phyloP scores from a whole-genome alignment of 2,113 vertebrate species.

The Eulemur rufifrons region DNA sequence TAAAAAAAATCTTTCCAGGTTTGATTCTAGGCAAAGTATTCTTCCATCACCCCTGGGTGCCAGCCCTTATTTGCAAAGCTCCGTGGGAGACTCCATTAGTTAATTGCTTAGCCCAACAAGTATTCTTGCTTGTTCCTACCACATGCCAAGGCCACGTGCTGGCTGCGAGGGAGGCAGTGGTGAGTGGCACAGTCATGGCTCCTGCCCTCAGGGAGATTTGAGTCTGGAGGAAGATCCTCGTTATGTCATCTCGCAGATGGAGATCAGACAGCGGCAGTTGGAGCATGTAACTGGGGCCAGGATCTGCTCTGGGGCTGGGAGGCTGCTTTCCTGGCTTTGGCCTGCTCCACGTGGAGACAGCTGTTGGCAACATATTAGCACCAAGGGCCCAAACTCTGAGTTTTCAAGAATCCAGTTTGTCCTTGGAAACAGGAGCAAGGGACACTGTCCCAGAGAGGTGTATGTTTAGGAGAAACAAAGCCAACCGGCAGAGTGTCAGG shows the following conservation, averaged over 20 bases:
- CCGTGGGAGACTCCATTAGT: neutral
- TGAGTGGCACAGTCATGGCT: neutral
- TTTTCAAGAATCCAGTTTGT: neutral
- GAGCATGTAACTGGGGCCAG: rapidly evolving
- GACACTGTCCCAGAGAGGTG: neutral
- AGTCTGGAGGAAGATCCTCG: neutral
- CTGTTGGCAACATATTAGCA: neutral
- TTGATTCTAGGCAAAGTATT: neutral
- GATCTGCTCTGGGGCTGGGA: neutral
- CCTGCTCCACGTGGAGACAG: neutral
- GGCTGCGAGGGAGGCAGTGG: neutral
- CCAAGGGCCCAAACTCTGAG: neutral
- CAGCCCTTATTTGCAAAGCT: neutral
- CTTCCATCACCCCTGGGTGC: neutral
- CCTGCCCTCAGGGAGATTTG: neutral
- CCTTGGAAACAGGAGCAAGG: neutral
- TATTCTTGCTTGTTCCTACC: neutral
- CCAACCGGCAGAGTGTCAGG: neutral
- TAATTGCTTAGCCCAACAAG: neutral
- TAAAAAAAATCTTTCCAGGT: neutral
- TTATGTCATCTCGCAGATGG: neutral
- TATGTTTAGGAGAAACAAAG: neutral
- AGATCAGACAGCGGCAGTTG: neutral
- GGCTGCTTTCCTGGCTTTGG: neutral
- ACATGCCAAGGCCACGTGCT: neutral